Conservation (phyloP, 2,888 invertebrate species). For the Chloromyia formosa region DNA sequence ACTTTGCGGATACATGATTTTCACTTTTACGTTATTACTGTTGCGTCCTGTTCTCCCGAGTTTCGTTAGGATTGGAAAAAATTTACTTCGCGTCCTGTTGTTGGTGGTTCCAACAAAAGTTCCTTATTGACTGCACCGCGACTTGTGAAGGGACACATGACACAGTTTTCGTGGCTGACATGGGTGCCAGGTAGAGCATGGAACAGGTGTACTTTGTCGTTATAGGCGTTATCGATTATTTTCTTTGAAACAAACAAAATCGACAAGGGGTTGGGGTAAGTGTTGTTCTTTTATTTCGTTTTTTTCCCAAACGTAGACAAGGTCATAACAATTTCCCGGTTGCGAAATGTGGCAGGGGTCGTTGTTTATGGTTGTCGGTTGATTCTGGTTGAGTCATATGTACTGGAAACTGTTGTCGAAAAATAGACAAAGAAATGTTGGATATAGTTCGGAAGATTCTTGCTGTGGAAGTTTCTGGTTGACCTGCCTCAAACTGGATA, state of each 20-base stretch:
- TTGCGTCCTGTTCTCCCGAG: too few species aligned
- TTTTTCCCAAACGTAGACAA: slow-evolving; percentile 5
- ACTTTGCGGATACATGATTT: slow-evolving; percentile 54
- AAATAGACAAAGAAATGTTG: too few species aligned
- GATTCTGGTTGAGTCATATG: too few species aligned
- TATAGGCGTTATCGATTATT: slow-evolving; percentile 30
- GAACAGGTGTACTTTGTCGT: slow-evolving; percentile 40
- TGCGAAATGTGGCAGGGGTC: background rate
- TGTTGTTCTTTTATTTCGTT: too few species aligned
- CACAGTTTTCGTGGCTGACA: background rate
- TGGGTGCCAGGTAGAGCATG: slow-evolving; percentile 39
- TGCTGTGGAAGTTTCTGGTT: too few species aligned
- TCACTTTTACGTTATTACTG: background rate
- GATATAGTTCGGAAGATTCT: too few species aligned
- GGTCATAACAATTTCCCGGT: slow-evolving; percentile 26
- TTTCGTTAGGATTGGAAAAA: too few species aligned
- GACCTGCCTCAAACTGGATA: too few species aligned
- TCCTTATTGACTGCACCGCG: slow-evolving; percentile 18
- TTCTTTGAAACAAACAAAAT: background rate
- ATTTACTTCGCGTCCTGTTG: too few species aligned
- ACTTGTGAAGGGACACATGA: slow-evolving; percentile 5
- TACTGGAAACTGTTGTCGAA: too few species aligned
- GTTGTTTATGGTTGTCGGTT: too few species aligned
- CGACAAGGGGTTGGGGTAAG: background rate
- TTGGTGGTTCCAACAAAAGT: background rate